Conservation (phyloP, 2,797 vertebrate species). For the Sarcophilus harrisii region DNA sequence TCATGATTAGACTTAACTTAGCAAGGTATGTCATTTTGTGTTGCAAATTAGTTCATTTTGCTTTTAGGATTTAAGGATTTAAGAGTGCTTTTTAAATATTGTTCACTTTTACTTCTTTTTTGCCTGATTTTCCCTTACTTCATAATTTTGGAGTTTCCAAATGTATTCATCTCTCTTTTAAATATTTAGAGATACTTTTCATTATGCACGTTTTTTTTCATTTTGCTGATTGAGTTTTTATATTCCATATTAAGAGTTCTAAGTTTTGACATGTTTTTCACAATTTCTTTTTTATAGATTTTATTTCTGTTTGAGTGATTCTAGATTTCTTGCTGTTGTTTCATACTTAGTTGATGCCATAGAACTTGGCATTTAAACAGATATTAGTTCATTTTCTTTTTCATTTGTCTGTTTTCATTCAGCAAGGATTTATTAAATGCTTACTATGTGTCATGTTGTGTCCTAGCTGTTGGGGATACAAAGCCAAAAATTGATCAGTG, state of each 20-base stretch:
- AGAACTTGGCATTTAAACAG: background rate
- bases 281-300: background rate
- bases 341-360: background rate
- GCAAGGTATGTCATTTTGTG: too few species aligned
- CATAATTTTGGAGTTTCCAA: background rate
- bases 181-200: background rate
- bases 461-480: background rate
- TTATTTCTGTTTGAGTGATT: background rate
- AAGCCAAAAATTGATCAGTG: background rate
- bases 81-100: background rate
- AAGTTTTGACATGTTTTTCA: background rate
- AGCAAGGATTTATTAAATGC: background rate
- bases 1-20: background rate
- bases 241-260: background rate
- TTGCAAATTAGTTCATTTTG: too few species aligned
- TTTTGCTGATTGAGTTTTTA: background rate
- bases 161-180: background rate
- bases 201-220: background rate
- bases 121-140: background rate
- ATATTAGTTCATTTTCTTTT: background rate
- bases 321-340: background rate
- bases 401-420: background rate
- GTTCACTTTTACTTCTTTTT: background rate
- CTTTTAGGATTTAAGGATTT: too few species aligned
- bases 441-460: background rate